phyloP scores from a whole-genome alignment of 2,888 invertebrate genomes.

The Phasia obesa region DNA sequence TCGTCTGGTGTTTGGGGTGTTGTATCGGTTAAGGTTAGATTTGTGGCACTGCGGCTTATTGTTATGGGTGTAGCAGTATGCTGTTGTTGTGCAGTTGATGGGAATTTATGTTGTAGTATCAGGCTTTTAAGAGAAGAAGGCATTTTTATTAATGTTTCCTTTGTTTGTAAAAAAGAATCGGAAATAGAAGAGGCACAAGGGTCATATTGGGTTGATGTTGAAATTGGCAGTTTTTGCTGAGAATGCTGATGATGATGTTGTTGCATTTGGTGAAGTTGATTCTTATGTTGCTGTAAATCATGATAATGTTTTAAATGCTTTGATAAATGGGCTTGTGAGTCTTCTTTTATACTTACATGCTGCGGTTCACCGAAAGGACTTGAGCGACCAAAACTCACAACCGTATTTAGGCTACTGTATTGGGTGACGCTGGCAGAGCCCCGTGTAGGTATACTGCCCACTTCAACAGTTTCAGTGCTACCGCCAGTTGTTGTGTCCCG shows the following conservation, averaged over 20 bases:
- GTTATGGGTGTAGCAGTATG: conserved; percentile 42
- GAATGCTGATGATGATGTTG: conserved; percentile 66
- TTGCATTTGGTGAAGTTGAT: conserved; percentile 29
- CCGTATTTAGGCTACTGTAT: conserved; percentile 79
- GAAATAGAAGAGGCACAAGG: conserved; percentile 79
- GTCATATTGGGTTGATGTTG: conserved; percentile 74
- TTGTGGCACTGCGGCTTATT: conserved; percentile 73
- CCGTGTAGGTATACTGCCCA: conserved; percentile 72
- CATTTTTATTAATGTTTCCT: conserved; percentile 79
- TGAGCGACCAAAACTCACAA: conserved; percentile 77
- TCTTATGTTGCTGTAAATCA: conserved; percentile 40
- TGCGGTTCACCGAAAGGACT: conserved; percentile 74
- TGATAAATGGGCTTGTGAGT: conserved; percentile 12
- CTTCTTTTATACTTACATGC: conserved; percentile 61
- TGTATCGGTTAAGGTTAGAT: conserved; percentile 72
- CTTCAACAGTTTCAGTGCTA: conserved; percentile 58
- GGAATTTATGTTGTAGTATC: conserved; percentile 77
- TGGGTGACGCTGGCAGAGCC: conserved; percentile 75
- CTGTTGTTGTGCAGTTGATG: conserved; percentile 41
- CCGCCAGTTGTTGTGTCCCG: conserved; percentile 52
- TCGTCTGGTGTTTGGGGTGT: conserved; percentile 68
- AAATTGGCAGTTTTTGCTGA: conserved; percentile 73
- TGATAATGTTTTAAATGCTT: conserved; percentile 47
- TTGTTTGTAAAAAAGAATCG: conserved; percentile 76
- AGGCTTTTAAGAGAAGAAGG: conserved; percentile 80